Conservation (phyloP, 53 echinoderm and acorn worm species). For the Luidia sarsii region DNA sequence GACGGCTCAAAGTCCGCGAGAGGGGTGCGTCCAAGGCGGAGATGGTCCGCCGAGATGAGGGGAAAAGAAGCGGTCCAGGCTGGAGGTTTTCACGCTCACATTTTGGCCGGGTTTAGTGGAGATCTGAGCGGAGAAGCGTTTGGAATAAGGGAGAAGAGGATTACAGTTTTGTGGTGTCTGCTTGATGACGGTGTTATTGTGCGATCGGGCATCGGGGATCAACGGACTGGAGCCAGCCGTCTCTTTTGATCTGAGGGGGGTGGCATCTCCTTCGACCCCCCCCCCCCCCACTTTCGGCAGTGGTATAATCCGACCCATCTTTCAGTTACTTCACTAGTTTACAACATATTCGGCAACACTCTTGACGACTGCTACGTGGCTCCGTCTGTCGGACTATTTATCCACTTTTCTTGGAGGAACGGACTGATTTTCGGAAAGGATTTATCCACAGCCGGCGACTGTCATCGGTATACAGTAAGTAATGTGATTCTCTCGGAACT, state of each 20-base stretch:
- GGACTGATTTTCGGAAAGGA: conserved; percentile 27
- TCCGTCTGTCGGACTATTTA: background rate
- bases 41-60: too few relatives aligned
- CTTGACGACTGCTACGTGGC: background rate
- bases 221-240: too few relatives aligned
- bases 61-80: too few relatives aligned
- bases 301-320: conserved; percentile 1
- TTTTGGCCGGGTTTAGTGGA: background rate
- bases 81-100: too few relatives aligned
- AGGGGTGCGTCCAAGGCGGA: too few relatives aligned
- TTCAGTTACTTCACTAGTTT: conserved; percentile 27
- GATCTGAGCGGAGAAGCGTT: background rate
- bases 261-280: too few relatives aligned
- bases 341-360: background rate
- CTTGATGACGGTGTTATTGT: background rate
- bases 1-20: too few relatives aligned
- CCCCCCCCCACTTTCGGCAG: background rate
- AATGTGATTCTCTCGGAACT: background rate
- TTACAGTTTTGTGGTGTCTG: too few relatives aligned
- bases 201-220: background rate
- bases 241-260: too few relatives aligned
- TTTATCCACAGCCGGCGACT: background rate
- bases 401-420: background rate
- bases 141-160: too few relatives aligned
- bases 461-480: background rate